Base-by-base conservation (phyloP, 92 coral and sea anemone species). In the Umimayanthus chanpuru region DNA sequence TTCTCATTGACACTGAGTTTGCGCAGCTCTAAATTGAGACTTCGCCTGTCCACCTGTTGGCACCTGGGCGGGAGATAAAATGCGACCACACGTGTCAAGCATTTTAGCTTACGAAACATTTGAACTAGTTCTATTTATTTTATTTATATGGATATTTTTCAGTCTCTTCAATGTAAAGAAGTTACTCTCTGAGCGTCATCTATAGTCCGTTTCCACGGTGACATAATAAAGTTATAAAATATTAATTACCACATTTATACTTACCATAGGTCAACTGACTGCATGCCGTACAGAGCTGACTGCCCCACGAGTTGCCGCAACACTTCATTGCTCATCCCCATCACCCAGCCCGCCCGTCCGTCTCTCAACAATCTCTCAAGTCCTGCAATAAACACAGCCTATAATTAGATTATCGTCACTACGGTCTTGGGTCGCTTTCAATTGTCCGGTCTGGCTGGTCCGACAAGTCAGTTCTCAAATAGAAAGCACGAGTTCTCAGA, bases 271-370 rank as follows among this genome's bases (percentile, higher is more conserved):
- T 75, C 55, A 41, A 91, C 44, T 70, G 89, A 88, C 9, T 66
- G 76, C 82, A 88, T 77, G 18, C 93, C 93, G 70, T 88, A 91
- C 77, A 91, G 82, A 76, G 92, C 90, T 38, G 91, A 88, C 80
- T 91, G 89, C 29, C 93, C 93, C 40, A 91, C 83, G 4, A 91
- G 4, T 49, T 91, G 91, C 61, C 89, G 85, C 61, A 91, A 86
- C 87, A 91, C 92, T 40, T 91, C 93, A 18, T 91, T 91, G 18
- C 55, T 16, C 68, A 23, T 87, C 5, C 92, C 92, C 92, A 87
- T 90, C 80, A 90, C 29, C 92, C 92, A 90, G n/a, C 92, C 92
- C 64, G 92, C 92, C 72, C 87, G 87, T 82, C 92, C 87, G n/a
- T 90, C 92, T 32, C 92, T 87, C 43, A 90, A 20, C 82, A 90